A percentile compares a stretch with the other conserved stretches of the same genome.
Conservation (phyloP, 1,140 invertebrate genomes). For the Anthonomus grandis region DNA sequence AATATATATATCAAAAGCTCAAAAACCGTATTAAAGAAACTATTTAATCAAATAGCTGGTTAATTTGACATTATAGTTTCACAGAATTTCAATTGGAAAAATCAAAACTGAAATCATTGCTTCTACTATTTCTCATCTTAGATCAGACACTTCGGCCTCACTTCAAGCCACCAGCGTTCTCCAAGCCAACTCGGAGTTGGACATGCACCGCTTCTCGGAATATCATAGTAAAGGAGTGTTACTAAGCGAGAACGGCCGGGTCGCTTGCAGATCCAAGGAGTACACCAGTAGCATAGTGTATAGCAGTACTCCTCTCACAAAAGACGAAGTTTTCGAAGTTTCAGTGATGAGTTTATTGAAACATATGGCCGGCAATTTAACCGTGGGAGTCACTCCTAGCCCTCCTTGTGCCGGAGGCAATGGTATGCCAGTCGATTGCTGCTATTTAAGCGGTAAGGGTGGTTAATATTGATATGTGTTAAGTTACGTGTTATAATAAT, state of each 20-base stretch:
- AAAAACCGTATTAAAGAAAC: too few relatives aligned
- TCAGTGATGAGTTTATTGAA: conserved; percentile 58
- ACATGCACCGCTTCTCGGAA: conserved; percentile 55
- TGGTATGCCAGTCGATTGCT: conserved; percentile 57
- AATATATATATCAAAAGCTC: too few relatives aligned
- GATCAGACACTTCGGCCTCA: conserved; percentile 44
- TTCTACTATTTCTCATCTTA: too few relatives aligned
- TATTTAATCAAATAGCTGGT: too few relatives aligned
- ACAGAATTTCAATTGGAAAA: too few relatives aligned
- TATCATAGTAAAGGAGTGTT: conserved; percentile 73
- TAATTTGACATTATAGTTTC: too few relatives aligned
- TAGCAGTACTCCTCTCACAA: conserved; percentile 66
- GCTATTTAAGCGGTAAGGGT: conserved; percentile 61
- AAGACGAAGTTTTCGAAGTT: conserved; percentile 75
- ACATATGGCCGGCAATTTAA: conserved; percentile 72
- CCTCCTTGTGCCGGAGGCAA: conserved; percentile 57
- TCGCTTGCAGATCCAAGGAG: conserved; percentile 62
- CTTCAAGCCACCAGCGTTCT: conserved; percentile 41
- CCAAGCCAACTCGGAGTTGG: conserved; percentile 38
- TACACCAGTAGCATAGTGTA: conserved; percentile 70
- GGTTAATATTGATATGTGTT: not conserved
- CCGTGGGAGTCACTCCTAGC: conserved; percentile 71
- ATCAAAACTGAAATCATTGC: too few relatives aligned
- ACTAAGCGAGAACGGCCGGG: conserved; percentile 63
- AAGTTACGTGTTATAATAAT: not conserved